Conservation (phyloP, 2,888 invertebrate genomes). For the Cryptocheilus praepositus region DNA sequence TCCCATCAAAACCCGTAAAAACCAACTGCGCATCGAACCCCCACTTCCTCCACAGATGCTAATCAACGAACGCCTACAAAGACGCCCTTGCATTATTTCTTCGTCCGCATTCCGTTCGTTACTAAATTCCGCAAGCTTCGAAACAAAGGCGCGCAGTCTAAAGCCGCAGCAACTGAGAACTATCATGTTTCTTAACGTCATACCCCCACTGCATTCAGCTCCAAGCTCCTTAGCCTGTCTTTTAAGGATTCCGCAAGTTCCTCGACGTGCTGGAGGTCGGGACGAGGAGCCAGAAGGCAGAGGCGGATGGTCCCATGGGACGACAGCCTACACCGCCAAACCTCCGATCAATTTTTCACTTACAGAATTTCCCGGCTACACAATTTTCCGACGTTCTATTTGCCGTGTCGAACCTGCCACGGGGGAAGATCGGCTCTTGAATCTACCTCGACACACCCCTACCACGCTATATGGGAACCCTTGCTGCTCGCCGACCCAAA, state of each 20-base stretch:
- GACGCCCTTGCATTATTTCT: too few species aligned
- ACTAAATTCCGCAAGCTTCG: too few species aligned
- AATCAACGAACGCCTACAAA: too few species aligned
- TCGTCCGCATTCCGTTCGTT: too few species aligned
- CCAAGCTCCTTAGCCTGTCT: not conserved
- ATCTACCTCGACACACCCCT: constrained; percentile 5
- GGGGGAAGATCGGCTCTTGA: constrained; percentile 26
- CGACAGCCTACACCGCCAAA: constrained; percentile 38
- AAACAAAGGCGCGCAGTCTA: too few species aligned
- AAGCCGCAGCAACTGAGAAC: too few species aligned
- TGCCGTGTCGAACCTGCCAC: constrained; percentile 38
- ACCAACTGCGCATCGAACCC: too few species aligned
- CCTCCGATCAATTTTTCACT: constrained; percentile 64
- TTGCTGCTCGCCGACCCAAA: too few species aligned
- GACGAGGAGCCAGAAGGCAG: constrained; percentile 8
- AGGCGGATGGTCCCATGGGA: constrained; percentile 38
- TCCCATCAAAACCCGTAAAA: too few species aligned
- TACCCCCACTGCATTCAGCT: not conserved
- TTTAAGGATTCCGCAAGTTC: not conserved
- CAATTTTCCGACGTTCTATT: constrained; percentile 51
- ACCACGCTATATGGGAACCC: too few species aligned
- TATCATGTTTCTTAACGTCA: not conserved
- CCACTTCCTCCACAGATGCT: too few species aligned
- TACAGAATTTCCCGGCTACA: constrained; percentile 48
- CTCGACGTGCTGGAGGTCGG: not conserved